Evolutionary conservation across 2,888 invertebrate genomes (phyloP).

Genomic region (Vandiemenella viatica): DNA sequence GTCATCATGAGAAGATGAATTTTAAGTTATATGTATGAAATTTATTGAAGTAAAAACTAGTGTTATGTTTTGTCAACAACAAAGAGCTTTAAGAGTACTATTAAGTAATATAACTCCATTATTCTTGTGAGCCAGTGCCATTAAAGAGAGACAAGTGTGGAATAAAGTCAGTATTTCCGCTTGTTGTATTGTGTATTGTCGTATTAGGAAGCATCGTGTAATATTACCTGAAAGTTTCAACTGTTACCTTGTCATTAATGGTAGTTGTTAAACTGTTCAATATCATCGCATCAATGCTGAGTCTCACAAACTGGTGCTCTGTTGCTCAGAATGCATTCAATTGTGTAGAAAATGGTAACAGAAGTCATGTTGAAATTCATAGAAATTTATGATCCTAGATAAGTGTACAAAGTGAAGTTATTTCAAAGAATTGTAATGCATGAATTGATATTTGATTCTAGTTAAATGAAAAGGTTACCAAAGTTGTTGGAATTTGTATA

Average conservation of each 20-base stretch:
- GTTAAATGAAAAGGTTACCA: conserved; percentile 13
- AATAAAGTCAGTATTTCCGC: conserved; percentile 8
- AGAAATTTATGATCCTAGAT: conserved; percentile 3
- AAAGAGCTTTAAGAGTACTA: conserved; percentile 13
- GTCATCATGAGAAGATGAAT: conserved; percentile 2
- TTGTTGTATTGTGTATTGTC: conserved; percentile 8
- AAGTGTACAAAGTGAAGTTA: conserved; percentile 4
- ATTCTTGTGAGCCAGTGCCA: conserved; percentile 10
- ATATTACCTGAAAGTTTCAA: conserved; percentile 1
- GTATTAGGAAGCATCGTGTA: conserved; percentile 7
- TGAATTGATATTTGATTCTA: conserved; percentile 10
- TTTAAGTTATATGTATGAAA: conserved; percentile 1
- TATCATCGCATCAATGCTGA: background rate
- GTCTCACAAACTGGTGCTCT: conserved; percentile 10
- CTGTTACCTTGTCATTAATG: conserved; percentile 4
- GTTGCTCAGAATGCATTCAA: background rate
- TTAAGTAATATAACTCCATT: conserved; percentile 7
- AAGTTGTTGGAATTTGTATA: conserved; percentile 7
- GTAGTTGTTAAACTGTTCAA: background rate
- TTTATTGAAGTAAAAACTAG: conserved; percentile 5
- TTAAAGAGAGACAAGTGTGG: conserved; percentile 4
- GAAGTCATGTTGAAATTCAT: background rate
- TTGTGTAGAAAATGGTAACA: background rate
- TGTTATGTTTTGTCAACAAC: conserved; percentile 6
- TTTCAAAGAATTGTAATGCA: conserved; percentile 4